A percentile compares a stretch with the other conserved stretches of the same genome.
phyloP scores from a whole-genome alignment of 2,113 vertebrate species.

The Chionis minor region DNA sequence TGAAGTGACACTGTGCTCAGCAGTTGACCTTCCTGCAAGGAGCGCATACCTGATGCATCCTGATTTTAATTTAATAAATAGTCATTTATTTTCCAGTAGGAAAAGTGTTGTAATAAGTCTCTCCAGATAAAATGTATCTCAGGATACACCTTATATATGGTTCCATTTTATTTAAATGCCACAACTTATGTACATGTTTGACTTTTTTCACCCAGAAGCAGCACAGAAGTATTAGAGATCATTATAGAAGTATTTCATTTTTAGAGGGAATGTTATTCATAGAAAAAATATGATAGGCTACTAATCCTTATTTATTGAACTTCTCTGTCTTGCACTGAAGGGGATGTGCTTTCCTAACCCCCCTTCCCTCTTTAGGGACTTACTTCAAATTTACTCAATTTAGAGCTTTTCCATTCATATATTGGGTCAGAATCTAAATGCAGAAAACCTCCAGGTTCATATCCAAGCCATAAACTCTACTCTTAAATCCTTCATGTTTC shows the following conservation, averaged over 20 bases:
- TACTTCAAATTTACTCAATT: not conserved
- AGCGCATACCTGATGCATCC: not conserved
- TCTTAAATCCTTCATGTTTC: not conserved
- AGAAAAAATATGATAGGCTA: not conserved
- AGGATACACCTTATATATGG: not conserved
- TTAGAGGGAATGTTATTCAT: not conserved
- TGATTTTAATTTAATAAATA: not conserved
- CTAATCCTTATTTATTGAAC: not conserved
- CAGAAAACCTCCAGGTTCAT: not conserved
- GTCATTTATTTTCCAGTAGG: not conserved
- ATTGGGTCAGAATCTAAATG: not conserved
- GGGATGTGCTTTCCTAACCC: not conserved
- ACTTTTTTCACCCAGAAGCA: not conserved
- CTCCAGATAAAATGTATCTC: not conserved
- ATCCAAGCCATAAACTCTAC: not conserved
- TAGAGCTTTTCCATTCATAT: not conserved
- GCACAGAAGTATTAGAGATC: not conserved
- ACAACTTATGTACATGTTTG: not conserved
- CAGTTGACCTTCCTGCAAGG: not conserved
- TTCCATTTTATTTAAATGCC: not conserved
- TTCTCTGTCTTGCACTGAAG: not conserved
- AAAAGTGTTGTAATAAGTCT: not conserved
- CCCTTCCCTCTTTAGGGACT: not conserved
- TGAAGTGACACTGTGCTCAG: not conserved
- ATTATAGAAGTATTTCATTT: not conserved